Evolutionary conservation across 2,113 vertebrate species (phyloP), one percentile per base, ranked within the genome.

Genomic region (Trematomus loennbergii): DNA sequence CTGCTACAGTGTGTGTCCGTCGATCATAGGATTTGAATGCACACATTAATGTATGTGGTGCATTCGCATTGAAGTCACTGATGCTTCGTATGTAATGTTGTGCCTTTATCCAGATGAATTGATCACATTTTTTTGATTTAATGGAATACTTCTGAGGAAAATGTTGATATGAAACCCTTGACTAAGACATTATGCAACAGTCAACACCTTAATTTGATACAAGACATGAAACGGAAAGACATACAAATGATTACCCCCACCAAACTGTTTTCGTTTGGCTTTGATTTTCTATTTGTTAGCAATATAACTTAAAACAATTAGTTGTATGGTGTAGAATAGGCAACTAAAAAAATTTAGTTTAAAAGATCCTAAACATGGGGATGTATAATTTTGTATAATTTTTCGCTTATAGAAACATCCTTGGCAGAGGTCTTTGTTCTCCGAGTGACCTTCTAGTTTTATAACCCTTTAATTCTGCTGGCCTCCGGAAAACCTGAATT

Each of bases 111-210:
- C 43, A 17, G 64, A 45, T 80, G 46, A 65, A 3, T 62, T 40
- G 46, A 59, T 55, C 50, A 45, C 70, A n/a, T 10, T 15, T 67
- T 67, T 79, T 67, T 69, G 62, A 76, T 13, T 49, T 59, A 76
- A 72, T 66, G 29, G 9, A 43, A 83, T 75, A 79, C 60, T 81
- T 72, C 17, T 46, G 54, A 81, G 66, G 43, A 76, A 36, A 78
- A 43, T 76, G 54, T 61, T 46, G 69, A 33, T 4, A 72, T 48
- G 29, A 62, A 25, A 33, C 49, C 58, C 60, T 40, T 63, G 9
- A 25, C 2, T 25, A 25, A 29, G 3, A 29, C 29, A 29, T 29
- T 29, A 29, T 29, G 29, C 29, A 29, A 29, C 20, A 57, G 33
- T 52, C 4, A 15, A 36, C 25, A 17, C 16, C 17, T 15, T 15